Conservation (phyloP, 1,140 invertebrate species). For the Hycleus phaleratus region DNA sequence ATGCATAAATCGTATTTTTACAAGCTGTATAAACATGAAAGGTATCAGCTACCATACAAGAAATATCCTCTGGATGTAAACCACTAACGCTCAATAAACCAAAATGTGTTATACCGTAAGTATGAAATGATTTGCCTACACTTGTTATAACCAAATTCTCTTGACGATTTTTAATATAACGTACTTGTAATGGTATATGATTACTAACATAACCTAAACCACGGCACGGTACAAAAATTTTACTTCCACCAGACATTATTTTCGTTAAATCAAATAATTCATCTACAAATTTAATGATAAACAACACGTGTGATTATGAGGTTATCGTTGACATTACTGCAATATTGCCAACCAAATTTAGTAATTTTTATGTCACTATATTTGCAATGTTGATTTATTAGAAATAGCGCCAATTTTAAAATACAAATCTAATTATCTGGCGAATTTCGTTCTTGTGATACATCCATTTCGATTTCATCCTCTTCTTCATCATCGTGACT, state of each 20-base stretch:
- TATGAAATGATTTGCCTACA: conserved; percentile 85
- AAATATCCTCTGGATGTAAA: conserved; percentile 74
- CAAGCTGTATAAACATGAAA: conserved; percentile 78
- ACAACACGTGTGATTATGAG: too few species aligned
- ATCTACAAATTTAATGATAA: too few species aligned
- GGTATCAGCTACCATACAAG: conserved; percentile 69
- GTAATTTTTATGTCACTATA: background rate
- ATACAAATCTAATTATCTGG: conserved; percentile 14
- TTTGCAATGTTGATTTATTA: background rate
- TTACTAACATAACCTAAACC: conserved; percentile 91
- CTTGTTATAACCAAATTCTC: conserved; percentile 86
- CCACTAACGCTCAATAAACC: conserved; percentile 75
- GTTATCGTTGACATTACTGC: background rate
- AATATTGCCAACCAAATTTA: background rate
- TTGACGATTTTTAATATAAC: conserved; percentile 77
- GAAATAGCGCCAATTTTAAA: background rate
- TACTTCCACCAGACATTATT: conserved; percentile 43
- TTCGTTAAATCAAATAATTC: too few species aligned
- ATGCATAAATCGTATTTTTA: conserved; percentile 73
- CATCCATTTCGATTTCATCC: conserved; percentile 40
- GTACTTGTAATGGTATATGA: conserved; percentile 74
- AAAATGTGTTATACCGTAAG: conserved; percentile 79
- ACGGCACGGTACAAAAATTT: conserved; percentile 75
- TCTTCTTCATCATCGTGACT: conserved; percentile 42
- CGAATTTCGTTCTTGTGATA: conserved; percentile 35